phyloP scores from a whole-genome alignment of 2,797 vertebrate species.

The Muscicapa striata region DNA sequence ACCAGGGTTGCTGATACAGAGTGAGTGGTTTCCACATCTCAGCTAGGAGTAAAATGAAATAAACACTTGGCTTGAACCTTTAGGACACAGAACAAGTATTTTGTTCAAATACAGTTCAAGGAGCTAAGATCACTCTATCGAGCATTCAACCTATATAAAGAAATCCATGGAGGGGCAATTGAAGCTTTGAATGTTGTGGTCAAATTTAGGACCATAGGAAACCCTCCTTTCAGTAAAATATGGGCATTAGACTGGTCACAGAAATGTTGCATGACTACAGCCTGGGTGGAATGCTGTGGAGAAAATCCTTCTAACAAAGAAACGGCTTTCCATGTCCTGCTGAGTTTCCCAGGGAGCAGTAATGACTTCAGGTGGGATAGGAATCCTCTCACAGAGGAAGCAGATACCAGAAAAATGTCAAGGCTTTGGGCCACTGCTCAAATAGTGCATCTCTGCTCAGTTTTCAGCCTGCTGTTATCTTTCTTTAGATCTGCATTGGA shows the following conservation, averaged over 20 bases:
- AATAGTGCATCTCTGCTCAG: not conserved
- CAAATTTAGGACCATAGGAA: not conserved
- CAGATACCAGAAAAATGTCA: not conserved
- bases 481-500: not conserved
- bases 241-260: not conserved
- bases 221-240: not conserved
- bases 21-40: not conserved
- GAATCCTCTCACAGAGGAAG: not conserved
- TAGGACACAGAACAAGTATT: not conserved
- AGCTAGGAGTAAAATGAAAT: not conserved
- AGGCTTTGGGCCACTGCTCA: not conserved
- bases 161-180: not conserved
- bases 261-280: not conserved
- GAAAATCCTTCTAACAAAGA: not conserved
- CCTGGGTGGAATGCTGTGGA: not conserved
- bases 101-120: not conserved
- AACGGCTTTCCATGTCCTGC: not conserved
- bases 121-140: not conserved
- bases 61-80: not conserved
- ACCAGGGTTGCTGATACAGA: not conserved
- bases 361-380: not conserved
- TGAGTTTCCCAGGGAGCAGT: not conserved
- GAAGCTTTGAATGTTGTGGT: not conserved
- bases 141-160: not conserved
- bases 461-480: not conserved